phyloP scores from a whole-genome alignment of 2,888 invertebrate genomes.

The Dione vanillae region DNA sequence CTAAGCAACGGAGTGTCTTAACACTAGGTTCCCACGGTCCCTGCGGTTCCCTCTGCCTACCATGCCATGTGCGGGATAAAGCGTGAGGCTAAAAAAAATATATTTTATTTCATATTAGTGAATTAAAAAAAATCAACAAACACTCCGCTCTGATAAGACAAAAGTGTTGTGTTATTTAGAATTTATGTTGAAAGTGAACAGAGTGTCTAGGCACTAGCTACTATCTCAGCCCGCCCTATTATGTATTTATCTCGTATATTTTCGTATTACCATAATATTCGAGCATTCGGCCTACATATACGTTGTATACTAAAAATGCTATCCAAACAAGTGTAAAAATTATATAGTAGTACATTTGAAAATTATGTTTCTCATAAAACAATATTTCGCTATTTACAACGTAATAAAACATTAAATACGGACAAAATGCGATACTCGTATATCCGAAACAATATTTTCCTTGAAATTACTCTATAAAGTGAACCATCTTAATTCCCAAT shows the following conservation, averaged over 20 bases:
- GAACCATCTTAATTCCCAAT: constrained; percentile 44
- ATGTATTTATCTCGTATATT: background rate
- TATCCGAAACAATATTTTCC: constrained; percentile 42
- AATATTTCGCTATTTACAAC: constrained; percentile 38
- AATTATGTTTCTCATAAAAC: constrained; percentile 36
- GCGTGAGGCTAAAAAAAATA: no score
- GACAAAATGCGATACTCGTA: constrained; percentile 28
- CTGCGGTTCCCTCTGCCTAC: no score
- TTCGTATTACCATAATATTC: background rate
- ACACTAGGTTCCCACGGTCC: no score
- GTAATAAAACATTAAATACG: constrained; percentile 35
- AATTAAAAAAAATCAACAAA: no score
- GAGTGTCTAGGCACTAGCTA: background rate
- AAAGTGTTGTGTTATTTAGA: no score
- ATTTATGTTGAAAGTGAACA: background rate
- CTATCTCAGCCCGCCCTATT: background rate
- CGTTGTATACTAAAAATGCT: constrained; percentile 15
- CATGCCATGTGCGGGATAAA: no score
- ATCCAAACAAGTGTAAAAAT: constrained; percentile 28
- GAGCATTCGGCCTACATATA: background rate
- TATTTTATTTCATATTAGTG: no score
- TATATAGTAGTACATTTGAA: constrained; percentile 14
- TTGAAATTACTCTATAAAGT: constrained; percentile 39
- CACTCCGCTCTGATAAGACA: no score
- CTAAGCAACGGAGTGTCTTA: no score